Evolutionary conservation across 2,888 invertebrate genomes (phyloP), one percentile per base, ranked within the genome.

Genomic region (Pardosa pseudoannulata): DNA sequence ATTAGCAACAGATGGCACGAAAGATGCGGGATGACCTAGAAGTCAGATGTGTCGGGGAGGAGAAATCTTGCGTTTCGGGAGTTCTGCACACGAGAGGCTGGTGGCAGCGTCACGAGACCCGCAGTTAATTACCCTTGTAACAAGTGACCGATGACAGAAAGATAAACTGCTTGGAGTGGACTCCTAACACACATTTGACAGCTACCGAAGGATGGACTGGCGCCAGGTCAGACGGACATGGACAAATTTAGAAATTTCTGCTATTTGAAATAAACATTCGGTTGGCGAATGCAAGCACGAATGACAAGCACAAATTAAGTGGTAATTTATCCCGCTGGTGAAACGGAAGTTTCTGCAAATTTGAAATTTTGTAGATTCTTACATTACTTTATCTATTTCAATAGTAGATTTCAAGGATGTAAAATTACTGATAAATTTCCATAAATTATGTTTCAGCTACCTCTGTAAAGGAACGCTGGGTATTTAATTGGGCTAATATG

Each of bases 1-100:
- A 23, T 41, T 41, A 5, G 23, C 41, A 70, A 70, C 70, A 70
- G 70, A 36, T 70, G 70, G 70, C 36, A 31, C 39, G 36, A 28
- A 32, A n/a, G 23, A 11, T 36, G 13, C n/a, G 31, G 11, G n/a
- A 28, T 70, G 70, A 70, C 70, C 70, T 70, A 70, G 27, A 70
- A 41, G 23, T 56, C 19, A 1, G 23, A 23, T 23, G 7, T 11
- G 5, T 3, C 23, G 6, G 1, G 13, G 5, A 1, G 1, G 16
- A 11, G 23, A 5, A 65, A 27, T 62, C 28, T 65, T 3, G 13
- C 65, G 16, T 31, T 65, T 31, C 7, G 31, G 6, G 29, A 16
- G 29, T 29, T 65, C 29, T 56, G 5, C 23, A 23, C 56, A 23
- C n/a, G 56, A 56, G n/a, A n/a, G n/a, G 9, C 19, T 23, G 56